Base-by-base conservation (phyloP, 2,888 invertebrate species). In the Stenoptilia bipunctidactyla region DNA sequence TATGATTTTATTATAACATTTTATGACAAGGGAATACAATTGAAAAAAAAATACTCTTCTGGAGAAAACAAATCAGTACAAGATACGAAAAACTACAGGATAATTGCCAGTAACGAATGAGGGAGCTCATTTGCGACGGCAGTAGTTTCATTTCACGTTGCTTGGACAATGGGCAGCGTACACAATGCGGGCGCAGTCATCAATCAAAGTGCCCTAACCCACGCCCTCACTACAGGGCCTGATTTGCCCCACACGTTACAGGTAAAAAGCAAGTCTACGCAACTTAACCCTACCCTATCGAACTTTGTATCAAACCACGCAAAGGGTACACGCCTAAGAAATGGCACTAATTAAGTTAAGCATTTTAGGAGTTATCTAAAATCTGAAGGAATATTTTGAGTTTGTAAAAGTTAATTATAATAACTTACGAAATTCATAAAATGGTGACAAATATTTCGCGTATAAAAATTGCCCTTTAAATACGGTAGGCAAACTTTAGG, bases 61-160 rank as follows among this genome's bases (percentile, higher is more conserved):
- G 30, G 12, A 25, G 9, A 12, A 12, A 3, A 30, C 30, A 30
- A 10, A 25, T 25, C 25, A 30, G 30, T 30, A 12, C 30, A 8
- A 20, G 20, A 20, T 8, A 9, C n/a, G 30, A 30, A 30, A 30
- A 9, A 8, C 30, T 30, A 12, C 12, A 2, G 30, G 30, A 64
- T 67, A 66, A 66, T 62, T 58, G 61, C 56, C 38, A 50, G 60
- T 57, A 64, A 63, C 66, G 63, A 66, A 20, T n/a, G n/a, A n/a
- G 68, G 61, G 64, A 61, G 57, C 67, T 66, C 64, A 63, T 66
- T 69, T 65, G 53, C 55, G 54, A 53, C 65, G 64, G 63, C 59
- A 67, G 71, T 76, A 71, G 75, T 74, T 76, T 75, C 72, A 68
- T 64, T 69, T 62, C 64, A 56, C 62, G 65, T 58, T 61, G 56